Percentiles rank a stretch among this genome's conserved stretches.
Conservation (phyloP, 2,113 vertebrate genomes). For the Phoxinus phoxinus region DNA sequence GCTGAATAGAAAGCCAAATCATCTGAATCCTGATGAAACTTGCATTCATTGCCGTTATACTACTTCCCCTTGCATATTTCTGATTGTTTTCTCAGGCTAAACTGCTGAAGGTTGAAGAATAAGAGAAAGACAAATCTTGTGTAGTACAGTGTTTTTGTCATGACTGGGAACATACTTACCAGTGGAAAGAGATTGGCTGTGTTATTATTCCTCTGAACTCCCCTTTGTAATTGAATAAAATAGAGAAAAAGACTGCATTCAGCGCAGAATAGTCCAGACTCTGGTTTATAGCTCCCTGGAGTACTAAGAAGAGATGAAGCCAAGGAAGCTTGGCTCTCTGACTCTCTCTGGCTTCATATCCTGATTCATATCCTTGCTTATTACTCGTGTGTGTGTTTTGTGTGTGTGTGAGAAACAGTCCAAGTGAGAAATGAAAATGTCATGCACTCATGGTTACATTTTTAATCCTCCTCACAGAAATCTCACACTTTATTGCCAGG, state of each 20-base stretch:
- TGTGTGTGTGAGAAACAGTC: not conserved
- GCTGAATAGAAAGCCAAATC: not conserved
- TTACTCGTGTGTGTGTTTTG: not conserved
- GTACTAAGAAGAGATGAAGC: not conserved
- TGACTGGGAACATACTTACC: not conserved
- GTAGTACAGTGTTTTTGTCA: not conserved
- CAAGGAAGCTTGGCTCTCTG: slow-evolving; percentile 8
- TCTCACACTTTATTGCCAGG: not conserved
- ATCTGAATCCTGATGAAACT: not conserved
- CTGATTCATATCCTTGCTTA: slow-evolving; percentile 10
- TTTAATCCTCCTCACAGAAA: not conserved
- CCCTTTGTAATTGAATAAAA: not conserved
- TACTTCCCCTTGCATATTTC: not conserved
- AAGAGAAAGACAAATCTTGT: not conserved
- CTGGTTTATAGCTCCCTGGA: slow-evolving; percentile 28
- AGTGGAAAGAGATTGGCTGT: not conserved
- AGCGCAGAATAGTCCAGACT: not conserved
- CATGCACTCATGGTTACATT: not conserved
- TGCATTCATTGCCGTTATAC: not conserved
- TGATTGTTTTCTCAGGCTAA: not conserved
- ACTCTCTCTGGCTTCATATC: slow-evolving; percentile 3
- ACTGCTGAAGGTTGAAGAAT: slow-evolving; percentile 14
- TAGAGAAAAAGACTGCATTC: slow-evolving; percentile 5
- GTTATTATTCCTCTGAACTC: not conserved
- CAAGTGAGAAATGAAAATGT: not conserved